Conservation (phyloP, 2,888 invertebrate species). For the Epinotia ramella region DNA sequence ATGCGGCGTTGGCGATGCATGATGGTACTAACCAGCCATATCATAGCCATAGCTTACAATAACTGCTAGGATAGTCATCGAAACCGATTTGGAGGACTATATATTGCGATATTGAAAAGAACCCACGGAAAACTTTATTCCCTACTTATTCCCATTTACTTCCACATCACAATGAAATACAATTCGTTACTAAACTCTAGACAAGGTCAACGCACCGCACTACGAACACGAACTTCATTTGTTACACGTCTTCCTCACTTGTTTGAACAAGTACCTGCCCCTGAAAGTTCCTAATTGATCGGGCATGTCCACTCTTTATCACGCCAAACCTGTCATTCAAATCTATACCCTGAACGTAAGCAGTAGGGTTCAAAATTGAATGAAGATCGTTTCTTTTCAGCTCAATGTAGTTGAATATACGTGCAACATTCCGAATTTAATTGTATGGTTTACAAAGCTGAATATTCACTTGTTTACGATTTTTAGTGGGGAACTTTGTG, state of each 20-base stretch:
- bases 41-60: too few relatives aligned
- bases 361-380: neutral
- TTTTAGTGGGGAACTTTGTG: slow-evolving; percentile 1
- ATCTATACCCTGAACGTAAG: neutral
- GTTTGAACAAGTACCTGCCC: slow-evolving; percentile 29
- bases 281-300: slow-evolving; percentile 39
- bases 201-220: slow-evolving; percentile 17
- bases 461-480: slow-evolving; percentile 7
- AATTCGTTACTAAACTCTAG: slow-evolving; percentile 7
- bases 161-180: neutral
- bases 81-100: too few relatives aligned
- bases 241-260: slow-evolving; percentile 33
- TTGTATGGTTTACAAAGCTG: slow-evolving; percentile 19
- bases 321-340: neutral
- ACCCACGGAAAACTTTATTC: too few relatives aligned
- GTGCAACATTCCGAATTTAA: slow-evolving; percentile 21
- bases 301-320: slow-evolving; percentile 3
- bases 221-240: slow-evolving; percentile 17
- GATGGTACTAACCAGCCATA: too few relatives aligned
- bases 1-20: too few relatives aligned
- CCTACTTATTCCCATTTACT: neutral
- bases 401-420: slow-evolving; percentile 7
- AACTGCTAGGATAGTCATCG: too few relatives aligned
- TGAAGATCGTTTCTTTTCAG: neutral
- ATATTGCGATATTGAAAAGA: too few relatives aligned